Percentiles rank a stretch among this genome's conserved stretches.
Conservation (phyloP, 2,888 invertebrate species). For the Meghimatium bilineatum region DNA sequence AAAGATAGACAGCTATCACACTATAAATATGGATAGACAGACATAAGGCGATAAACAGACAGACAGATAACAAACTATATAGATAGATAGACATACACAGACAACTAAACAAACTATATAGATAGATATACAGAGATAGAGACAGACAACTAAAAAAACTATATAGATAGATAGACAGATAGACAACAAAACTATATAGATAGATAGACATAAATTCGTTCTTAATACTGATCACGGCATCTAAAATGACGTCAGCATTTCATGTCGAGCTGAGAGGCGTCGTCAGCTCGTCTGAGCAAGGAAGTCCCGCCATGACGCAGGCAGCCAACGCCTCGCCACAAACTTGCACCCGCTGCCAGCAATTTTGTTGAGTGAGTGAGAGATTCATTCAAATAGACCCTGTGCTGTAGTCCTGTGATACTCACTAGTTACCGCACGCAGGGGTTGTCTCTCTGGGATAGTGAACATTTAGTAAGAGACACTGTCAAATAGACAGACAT, state of each 20-base stretch:
- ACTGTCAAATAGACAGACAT: background rate
- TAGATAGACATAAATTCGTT: background rate
- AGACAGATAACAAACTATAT: background rate
- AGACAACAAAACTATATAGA: background rate
- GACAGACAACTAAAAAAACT: background rate
- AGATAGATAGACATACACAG: conserved; percentile 2
- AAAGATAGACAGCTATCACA: background rate
- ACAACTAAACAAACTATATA: background rate
- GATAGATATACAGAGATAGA: conserved; percentile 1
- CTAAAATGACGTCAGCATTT: conserved; percentile 16
- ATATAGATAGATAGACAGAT: background rate
- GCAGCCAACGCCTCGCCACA: conserved; percentile 21
- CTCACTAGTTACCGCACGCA: conserved; percentile 1
- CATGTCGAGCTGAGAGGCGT: background rate
- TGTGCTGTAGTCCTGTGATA: background rate
- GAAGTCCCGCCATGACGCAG: background rate
- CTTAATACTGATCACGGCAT: background rate
- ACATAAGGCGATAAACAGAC: background rate
- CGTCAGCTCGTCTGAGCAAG: background rate
- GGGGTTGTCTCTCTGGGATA: background rate
- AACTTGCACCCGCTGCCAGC: background rate
- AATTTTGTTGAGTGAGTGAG: background rate
- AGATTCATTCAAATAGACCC: conserved; percentile 15
- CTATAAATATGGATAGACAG: background rate
- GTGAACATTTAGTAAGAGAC: background rate